Evolutionary conservation across 2,113 vertebrate species (phyloP).

Genomic region (Narcine bancroftii): DNA sequence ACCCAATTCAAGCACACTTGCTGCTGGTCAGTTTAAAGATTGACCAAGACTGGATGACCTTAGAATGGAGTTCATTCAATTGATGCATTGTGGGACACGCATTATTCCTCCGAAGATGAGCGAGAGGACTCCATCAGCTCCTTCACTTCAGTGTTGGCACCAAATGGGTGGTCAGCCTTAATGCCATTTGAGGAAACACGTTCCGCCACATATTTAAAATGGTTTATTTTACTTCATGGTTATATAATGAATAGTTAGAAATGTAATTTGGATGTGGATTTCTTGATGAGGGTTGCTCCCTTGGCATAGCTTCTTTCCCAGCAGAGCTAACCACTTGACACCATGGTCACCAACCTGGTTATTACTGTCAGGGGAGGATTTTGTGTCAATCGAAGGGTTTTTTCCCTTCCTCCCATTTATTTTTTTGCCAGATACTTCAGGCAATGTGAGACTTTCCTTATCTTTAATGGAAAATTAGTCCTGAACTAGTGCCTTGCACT

Average conservation of each 20-base stretch:
- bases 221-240: background rate
- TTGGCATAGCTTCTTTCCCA: background rate
- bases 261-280: background rate
- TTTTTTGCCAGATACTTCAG: too few species aligned
- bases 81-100: background rate
- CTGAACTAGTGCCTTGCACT: too few species aligned
- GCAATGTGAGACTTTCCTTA: too few species aligned
- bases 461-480: too few species aligned
- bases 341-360: background rate
- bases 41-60: background rate
- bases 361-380: background rate
- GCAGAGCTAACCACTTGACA: background rate
- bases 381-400: background rate
- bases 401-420: too few species aligned
- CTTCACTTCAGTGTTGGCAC: background rate
- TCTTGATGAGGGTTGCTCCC: too few species aligned
- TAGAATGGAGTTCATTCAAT: background rate
- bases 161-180: background rate
- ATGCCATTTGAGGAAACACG: background rate
- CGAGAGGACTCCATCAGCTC: background rate
- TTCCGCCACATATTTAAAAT: background rate
- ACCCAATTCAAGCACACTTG: background rate
- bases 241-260: background rate
- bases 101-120: background rate
- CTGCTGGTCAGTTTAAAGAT: background rate